Percentiles rank a stretch among this genome's conserved stretches.
Evolutionary conservation across 2,113 vertebrate species (phyloP).

Genomic region (Ciconia boyciana): DNA sequence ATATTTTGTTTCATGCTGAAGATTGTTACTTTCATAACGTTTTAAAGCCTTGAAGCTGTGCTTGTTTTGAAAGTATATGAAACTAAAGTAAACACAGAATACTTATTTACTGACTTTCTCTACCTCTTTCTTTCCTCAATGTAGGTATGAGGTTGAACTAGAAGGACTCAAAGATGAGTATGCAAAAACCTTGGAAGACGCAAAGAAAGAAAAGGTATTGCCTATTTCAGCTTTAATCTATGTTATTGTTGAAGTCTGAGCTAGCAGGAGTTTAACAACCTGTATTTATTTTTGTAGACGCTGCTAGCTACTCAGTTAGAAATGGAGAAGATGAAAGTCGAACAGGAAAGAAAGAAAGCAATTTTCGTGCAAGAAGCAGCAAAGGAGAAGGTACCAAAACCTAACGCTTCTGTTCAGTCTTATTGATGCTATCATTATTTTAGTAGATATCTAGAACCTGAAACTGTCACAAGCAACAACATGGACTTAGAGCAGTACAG

Average conservation of each 20-base stretch:
- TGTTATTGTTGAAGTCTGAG: not conserved
- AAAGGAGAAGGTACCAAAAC: slow-evolving; percentile 88
- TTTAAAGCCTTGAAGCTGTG: not conserved
- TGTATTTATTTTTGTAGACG: slow-evolving; percentile 67
- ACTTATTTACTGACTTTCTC: not conserved
- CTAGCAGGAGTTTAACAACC: not conserved
- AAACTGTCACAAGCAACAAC: not conserved
- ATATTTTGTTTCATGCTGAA: not conserved
- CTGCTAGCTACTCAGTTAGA: slow-evolving; percentile 91
- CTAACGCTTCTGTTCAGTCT: not conserved
- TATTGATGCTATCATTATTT: not conserved
- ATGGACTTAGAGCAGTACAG: not conserved
- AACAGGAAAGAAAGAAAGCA: slow-evolving; percentile 96
- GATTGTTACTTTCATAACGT: not conserved
- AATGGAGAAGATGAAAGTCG: slow-evolving; percentile 98
- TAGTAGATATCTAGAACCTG: not conserved
- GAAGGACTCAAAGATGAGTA: slow-evolving; percentile 90
- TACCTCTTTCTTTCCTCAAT: not conserved
- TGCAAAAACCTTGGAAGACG: slow-evolving; percentile 83
- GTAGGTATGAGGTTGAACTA: slow-evolving; percentile 88
- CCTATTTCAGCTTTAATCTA: not conserved
- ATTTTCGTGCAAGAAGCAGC: slow-evolving; percentile 89
- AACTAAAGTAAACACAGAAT: not conserved
- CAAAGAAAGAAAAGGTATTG: slow-evolving; percentile 93
- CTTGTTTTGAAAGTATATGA: not conserved